Evolutionary conservation across 2,888 invertebrate genomes (phyloP).

Genomic region (Geotrupes spiniger): DNA sequence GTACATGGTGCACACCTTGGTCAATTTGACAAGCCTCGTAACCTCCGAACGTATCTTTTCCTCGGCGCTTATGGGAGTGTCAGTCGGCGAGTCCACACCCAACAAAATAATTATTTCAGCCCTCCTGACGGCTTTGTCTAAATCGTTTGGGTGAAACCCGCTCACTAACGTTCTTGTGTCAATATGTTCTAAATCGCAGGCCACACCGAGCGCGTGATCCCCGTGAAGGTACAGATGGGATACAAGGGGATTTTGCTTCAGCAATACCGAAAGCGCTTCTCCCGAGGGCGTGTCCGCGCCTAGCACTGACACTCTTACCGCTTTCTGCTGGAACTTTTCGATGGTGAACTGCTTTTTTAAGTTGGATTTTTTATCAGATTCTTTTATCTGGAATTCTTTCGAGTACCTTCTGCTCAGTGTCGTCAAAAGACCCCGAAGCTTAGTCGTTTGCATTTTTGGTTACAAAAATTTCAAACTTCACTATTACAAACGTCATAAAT

Average conservation of each 20-base stretch:
- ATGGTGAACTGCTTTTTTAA: constrained; percentile 10
- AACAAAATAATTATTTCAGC: constrained; percentile 44
- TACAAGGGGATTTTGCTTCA: constrained; percentile 56
- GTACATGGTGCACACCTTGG: constrained; percentile 53
- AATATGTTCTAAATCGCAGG: constrained; percentile 40
- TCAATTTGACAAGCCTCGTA: constrained; percentile 38
- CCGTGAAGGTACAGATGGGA: constrained; percentile 40
- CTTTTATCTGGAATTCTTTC: too few relatives aligned
- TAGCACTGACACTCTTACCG: constrained; percentile 45
- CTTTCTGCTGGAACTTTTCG: constrained; percentile 27
- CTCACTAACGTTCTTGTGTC: constrained; percentile 42
- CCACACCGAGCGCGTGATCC: constrained; percentile 34
- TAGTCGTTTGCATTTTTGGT: too few relatives aligned
- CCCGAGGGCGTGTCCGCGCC: constrained; percentile 56
- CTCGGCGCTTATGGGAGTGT: constrained; percentile 28
- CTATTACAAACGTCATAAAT: too few relatives aligned
- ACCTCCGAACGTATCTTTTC: constrained; percentile 39
- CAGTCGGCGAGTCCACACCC: constrained; percentile 28
- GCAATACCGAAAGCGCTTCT: constrained; percentile 51
- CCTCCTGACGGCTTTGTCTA: constrained; percentile 39
- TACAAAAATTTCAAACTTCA: too few relatives aligned
- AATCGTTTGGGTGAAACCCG: constrained; percentile 30
- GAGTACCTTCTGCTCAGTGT: too few relatives aligned
- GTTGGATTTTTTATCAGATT: too few relatives aligned
- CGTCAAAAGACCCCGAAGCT: too few relatives aligned